Evolutionary conservation across 2,888 invertebrate species (phyloP), one percentile per base, ranked within the genome.

Genomic region (Bembecia ichneumoniformis): DNA sequence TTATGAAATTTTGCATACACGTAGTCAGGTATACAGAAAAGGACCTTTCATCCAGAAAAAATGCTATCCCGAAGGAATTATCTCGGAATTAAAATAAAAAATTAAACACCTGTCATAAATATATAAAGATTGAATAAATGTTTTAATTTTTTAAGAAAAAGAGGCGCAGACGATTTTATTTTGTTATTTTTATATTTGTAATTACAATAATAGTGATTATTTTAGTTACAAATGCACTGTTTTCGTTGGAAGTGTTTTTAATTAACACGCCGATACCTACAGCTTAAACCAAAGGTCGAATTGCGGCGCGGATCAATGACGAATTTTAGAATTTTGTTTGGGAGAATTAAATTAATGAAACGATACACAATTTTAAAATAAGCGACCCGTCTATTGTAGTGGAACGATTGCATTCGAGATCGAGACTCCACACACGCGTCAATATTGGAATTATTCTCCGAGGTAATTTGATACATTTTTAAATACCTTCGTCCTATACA

Each of bases 241-340:
- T 62, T 66, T 68, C 71, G 58, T 68, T 81, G 84, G 83, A 83
- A 84, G 82, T 81, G 77, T 83, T 84, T 83, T 80, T 64, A 61
- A 58, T 60, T 64, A 62, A 73, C 45, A 44, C 9, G 28, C 28
- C 15, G 43, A 11, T 43, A 48, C 48, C 43, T 48, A 48, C n/a
- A 13, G 43, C 43, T 43, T 16, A 34, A 13, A 16, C 34, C 62
- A 53, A 68, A 82, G 82, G 82, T 77, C 82, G 74, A 9, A 9
- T 20, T 7, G 2, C 28, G 7, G 28, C 28, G 9, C 28, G 28
- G 60, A 43, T 63, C 76, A 77, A 79, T 81, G 80, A 64, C 81
- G 70, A 61, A 28, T 65, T 67, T 67, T 62, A 65, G 55, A 59
- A 62, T 66, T 64, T 57, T 61, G 28, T 60, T 66, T 71, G 62